phyloP scores from a whole-genome alignment of 2,113 vertebrate genomes.

The Callopanchax toddi region DNA sequence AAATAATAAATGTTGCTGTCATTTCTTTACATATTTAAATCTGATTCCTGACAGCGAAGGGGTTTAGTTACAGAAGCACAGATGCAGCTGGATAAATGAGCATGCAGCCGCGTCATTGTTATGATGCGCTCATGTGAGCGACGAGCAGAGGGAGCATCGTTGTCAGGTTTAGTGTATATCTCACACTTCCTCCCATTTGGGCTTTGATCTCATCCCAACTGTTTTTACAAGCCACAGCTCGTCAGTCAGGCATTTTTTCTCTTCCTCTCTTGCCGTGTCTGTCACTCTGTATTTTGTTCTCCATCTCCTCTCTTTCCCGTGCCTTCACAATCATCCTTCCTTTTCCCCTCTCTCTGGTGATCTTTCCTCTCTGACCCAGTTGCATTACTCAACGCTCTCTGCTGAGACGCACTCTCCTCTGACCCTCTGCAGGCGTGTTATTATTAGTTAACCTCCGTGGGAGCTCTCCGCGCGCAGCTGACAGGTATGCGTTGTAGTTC shows the following conservation, averaged over 20 bases:
- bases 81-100: constrained; percentile 18
- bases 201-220: constrained; percentile 38
- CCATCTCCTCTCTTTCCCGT: not conserved
- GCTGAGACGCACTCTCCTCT: not conserved
- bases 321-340: not conserved
- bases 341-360: not conserved
- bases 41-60: not conserved
- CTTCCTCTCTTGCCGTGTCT: not conserved
- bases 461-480: constrained; percentile 28
- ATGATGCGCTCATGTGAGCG: constrained; percentile 18
- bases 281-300: constrained; percentile 8
- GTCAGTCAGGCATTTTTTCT: constrained; percentile 19
- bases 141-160: constrained; percentile 31
- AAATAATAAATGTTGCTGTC: not conserved
- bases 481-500: constrained; percentile 47
- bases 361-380: constrained; percentile 26
- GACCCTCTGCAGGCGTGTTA: constrained; percentile 27
- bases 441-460: constrained; percentile 45
- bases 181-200: constrained; percentile 20
- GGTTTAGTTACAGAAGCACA: not conserved
- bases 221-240: constrained; percentile 10
- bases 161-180: constrained; percentile 42
- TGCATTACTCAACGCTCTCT: constrained; percentile 11
- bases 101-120: constrained; percentile 33
- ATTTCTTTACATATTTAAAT: not conserved